Base-by-base conservation (phyloP, 2,888 invertebrate species). In the Phania funesta region DNA sequence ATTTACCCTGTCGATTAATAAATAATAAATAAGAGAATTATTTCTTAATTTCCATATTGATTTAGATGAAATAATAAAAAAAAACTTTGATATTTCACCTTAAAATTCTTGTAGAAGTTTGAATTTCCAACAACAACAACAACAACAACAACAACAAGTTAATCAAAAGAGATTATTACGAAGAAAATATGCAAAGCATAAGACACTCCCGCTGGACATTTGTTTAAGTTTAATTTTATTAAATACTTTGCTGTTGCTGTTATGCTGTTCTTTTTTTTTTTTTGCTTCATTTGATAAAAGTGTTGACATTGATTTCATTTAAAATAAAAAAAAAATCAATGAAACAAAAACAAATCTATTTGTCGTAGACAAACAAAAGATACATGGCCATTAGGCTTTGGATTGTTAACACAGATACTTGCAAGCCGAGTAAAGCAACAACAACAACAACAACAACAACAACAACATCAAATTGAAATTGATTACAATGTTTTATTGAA, bases 241-340 rank as follows among this genome's bases (percentile, higher is more conserved):
- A 60, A 26, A 13, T 48, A 13, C 3, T 73, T 67, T 58, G 26
- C 44, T 29, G 26, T 41, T 52, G 18, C 13, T 16, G 58, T 32
- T 26, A 16, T 18, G 9, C 20, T 32, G 20, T 56, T 65, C 52
- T 13, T 24, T 20, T 18, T 20, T 44, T 64, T 46, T 38, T 71
- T 18, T n/a, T 50, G 18, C 32, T 58, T 26, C n/a, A 68, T 70
- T 54, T 75, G 62, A 58, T 74, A 44, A 64, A 64, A 75, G 70
- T 65, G 78, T 71, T 79, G 82, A 83, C 79, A 78, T 83, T 79
- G 79, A 52, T 77, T 81, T 74, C 44, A 68, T 81, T 81, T 58
- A 20, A 73, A 77, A 56, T 41, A 29, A 50, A 52, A 38, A 22
- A n/a, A 13, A 56, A 48, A 60, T 24, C 3, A 18, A 54, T 41